Conservation (phyloP, 2,888 invertebrate species). For the Stenurella melanura region DNA sequence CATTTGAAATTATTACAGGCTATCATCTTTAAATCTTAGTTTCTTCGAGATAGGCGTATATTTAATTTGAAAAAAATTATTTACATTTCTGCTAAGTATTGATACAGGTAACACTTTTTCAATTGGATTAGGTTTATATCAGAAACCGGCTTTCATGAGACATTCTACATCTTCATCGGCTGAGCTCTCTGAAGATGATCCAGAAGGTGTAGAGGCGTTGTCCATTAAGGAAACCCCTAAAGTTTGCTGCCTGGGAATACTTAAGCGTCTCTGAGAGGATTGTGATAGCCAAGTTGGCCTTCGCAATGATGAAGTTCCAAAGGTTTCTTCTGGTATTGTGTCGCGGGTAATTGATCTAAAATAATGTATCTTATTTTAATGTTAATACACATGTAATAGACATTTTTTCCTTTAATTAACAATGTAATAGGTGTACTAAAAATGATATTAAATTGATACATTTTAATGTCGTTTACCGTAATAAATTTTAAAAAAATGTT, state of each 20-base stretch:
- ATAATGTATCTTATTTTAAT: neutral
- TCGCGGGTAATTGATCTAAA: slow-evolving; percentile 78
- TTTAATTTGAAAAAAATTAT: slow-evolving; percentile 38
- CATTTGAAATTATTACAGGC: neutral
- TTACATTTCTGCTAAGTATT: slow-evolving; percentile 38
- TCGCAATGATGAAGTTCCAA: slow-evolving; percentile 61
- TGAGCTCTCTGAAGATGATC: slow-evolving; percentile 73
- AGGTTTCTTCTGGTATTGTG: slow-evolving; percentile 82
- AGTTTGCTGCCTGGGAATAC: slow-evolving; percentile 78
- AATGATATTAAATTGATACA: neutral
- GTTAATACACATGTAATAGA: neutral
- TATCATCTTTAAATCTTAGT: slow-evolving; percentile 27
- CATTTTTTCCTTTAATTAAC: neutral
- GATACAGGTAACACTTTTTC: slow-evolving; percentile 27
- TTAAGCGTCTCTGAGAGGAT: slow-evolving; percentile 77
- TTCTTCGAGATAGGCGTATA: slow-evolving; percentile 36
- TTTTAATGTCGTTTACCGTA: neutral
- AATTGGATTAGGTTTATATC: slow-evolving; percentile 46
- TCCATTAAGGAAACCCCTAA: slow-evolving; percentile 78
- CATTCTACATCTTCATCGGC: slow-evolving; percentile 71
- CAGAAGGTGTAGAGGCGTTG: slow-evolving; percentile 76
- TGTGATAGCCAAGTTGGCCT: slow-evolving; percentile 70
- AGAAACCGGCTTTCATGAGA: slow-evolving; percentile 69
- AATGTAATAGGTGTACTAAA: neutral
- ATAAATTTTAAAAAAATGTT: too few relatives aligned